Conservation (phyloP, 2,113 vertebrate genomes). For the Cryptotis parvus region DNA sequence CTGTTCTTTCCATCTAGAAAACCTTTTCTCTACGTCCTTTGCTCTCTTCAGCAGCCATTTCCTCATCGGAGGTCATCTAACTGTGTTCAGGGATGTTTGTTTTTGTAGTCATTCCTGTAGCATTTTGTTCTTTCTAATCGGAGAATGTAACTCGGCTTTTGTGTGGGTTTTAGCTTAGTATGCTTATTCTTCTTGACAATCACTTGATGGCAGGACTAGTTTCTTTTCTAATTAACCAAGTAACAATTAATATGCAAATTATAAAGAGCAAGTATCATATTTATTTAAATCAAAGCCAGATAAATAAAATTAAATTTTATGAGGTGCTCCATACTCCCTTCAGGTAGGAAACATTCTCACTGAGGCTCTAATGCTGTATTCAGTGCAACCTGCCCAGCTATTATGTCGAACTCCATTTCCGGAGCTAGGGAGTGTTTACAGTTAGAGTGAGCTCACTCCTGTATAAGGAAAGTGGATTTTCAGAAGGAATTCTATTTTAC, state of each 20-base stretch:
- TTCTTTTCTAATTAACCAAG: background rate
- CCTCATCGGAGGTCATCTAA: background rate
- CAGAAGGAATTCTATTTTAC: conserved; percentile 64
- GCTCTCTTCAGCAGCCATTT: background rate
- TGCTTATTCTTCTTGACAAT: background rate
- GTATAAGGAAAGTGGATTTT: conserved; percentile 60
- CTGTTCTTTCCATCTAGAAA: background rate
- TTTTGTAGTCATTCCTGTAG: background rate
- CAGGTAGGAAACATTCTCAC: background rate
- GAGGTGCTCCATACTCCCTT: background rate
- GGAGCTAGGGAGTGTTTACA: background rate
- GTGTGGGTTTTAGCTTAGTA: background rate
- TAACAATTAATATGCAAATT: conserved; percentile 7
- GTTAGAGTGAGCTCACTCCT: conserved; percentile 26
- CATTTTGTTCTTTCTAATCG: background rate
- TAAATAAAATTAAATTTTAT: background rate
- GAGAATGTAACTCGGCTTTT: background rate
- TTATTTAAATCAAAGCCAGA: conserved; percentile 41
- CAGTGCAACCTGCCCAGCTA: background rate
- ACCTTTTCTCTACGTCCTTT: background rate
- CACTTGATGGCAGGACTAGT: background rate
- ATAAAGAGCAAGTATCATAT: background rate
- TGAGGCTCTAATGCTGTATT: too few species aligned
- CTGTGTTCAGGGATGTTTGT: background rate
- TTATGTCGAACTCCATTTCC: background rate